Conservation (phyloP, 2,888 invertebrate species). For the Polia nebulosa region DNA sequence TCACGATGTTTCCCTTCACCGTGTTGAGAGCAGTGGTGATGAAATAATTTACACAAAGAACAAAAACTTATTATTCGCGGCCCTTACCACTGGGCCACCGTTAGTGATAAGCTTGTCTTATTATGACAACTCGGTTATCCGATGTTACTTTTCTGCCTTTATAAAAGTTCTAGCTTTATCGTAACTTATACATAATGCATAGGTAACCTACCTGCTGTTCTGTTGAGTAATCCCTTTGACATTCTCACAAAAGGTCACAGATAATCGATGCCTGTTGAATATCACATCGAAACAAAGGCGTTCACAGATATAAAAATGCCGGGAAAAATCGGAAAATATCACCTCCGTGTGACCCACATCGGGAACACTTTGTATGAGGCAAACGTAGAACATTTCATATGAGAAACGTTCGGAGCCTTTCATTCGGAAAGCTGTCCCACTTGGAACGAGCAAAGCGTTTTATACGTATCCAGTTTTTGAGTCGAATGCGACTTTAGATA, state of each 20-base stretch:
- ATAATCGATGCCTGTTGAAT: constrained; percentile 39
- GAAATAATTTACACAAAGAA: too few species aligned
- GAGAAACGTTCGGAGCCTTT: constrained; percentile 34
- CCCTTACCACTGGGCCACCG: too few species aligned
- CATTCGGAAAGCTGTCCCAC: constrained; percentile 25
- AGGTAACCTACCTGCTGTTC: background rate
- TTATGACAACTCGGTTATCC: background rate
- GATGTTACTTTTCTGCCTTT: background rate
- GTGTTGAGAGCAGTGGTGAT: too few species aligned
- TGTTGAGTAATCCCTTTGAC: constrained; percentile 10
- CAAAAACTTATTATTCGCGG: too few species aligned
- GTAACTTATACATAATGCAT: background rate
- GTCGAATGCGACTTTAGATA: background rate
- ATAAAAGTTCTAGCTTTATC: background rate
- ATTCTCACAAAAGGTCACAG: background rate
- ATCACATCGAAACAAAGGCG: constrained; percentile 43
- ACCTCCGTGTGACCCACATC: constrained; percentile 50
- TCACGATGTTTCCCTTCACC: too few species aligned
- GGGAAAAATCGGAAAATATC: constrained; percentile 32
- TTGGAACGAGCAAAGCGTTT: constrained; percentile 37
- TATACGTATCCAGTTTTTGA: constrained; percentile 26
- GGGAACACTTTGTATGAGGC: constrained; percentile 28
- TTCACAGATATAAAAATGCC: constrained; percentile 24
- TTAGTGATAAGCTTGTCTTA: too few species aligned
- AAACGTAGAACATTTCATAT: constrained; percentile 29